These are phyloP conservation scores for Strix aluco DNA, from an alignment of 2,113 vertebrate genomes.

Conservation along the genomic window DNA sequence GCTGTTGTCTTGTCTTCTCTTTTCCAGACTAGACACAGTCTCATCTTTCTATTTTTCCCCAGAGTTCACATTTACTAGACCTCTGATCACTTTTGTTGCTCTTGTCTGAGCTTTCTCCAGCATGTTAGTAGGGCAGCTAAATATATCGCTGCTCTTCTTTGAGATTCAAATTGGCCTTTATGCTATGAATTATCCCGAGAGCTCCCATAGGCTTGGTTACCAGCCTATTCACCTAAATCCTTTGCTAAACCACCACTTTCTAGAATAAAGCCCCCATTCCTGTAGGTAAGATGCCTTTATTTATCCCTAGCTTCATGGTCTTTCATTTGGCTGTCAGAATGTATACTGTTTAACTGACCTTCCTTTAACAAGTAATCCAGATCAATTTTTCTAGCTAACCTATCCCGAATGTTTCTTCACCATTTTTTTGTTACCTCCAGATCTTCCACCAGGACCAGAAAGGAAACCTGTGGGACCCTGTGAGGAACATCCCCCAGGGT, in stretches of 20 bases:
- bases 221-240: constrained; percentile 44
- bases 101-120: constrained; percentile 26
- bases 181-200: constrained; percentile 13
- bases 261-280: constrained; percentile 22
- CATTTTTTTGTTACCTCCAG: not conserved
- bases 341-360: not conserved
- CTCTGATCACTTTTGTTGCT: constrained; percentile 1
- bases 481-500: not conserved
- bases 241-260: constrained; percentile 45
- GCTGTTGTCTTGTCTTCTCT: not conserved
- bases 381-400: constrained; percentile 34
- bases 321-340: constrained; percentile 42
- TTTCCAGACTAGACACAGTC: not conserved
- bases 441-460: not conserved
- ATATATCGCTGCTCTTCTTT: constrained; percentile 27
- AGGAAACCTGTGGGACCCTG: not conserved
- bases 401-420: not conserved
- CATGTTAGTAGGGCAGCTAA: constrained; percentile 38
- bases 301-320: constrained; percentile 4
- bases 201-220: constrained; percentile 28
- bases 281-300: constrained; percentile 42
- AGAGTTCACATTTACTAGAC: not conserved
- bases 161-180: constrained; percentile 23
- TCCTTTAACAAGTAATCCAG: constrained; percentile 30
- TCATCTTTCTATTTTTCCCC: not conserved